These are phyloP conservation scores for Necrosyrtes monachus DNA, from an alignment of 2,797 vertebrate genomes.

Conservation along the genomic window DNA sequence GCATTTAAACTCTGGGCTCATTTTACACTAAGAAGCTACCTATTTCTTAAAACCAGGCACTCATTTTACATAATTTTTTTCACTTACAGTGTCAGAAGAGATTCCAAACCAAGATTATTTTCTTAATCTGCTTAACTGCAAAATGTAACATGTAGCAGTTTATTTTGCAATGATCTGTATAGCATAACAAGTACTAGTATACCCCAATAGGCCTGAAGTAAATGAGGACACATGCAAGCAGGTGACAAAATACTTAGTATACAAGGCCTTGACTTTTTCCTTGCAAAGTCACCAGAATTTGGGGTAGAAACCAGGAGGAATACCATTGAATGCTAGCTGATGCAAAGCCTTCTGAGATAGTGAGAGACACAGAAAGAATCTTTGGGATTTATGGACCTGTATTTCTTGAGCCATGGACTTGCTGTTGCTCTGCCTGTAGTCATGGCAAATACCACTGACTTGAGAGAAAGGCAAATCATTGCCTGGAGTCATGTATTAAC, in stretches of 20 bases:
- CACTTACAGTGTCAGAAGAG: conserved; percentile 50
- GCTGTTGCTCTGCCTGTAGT: neutral
- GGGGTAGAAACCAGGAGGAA: neutral
- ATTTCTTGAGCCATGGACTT: neutral
- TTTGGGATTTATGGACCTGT: neutral
- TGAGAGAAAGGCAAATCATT: neutral
- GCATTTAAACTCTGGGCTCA: neutral
- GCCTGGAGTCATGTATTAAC: neutral
- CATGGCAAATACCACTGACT: neutral
- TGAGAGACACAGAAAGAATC: neutral
- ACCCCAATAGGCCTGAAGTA: neutral
- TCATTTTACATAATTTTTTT: neutral
- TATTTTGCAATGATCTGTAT: neutral
- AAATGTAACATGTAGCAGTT: neutral
- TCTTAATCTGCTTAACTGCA: neutral
- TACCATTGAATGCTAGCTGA: neutral
- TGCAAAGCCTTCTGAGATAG: neutral
- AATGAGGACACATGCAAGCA: neutral
- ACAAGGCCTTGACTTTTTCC: neutral
- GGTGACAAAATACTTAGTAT: neutral
- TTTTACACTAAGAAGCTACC: neutral
- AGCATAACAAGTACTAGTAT: neutral
- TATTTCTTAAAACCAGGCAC: neutral
- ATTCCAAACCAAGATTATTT: conserved; percentile 35
- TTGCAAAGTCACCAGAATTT: neutral